Conservation (phyloP, 2,888 invertebrate genomes). For the Copidosoma aretas region DNA sequence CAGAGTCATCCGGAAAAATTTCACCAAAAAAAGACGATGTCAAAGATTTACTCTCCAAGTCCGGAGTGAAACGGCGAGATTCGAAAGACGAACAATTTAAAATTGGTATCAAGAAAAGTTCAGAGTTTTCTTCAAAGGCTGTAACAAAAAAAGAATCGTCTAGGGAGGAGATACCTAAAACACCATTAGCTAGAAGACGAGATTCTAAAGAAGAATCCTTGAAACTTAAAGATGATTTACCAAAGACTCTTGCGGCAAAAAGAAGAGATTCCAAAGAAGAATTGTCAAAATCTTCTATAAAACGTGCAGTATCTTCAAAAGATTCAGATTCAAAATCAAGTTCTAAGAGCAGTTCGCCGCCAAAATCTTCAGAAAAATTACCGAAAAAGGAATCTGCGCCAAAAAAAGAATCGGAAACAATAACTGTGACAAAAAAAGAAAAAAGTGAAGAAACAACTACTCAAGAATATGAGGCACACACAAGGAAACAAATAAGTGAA, state of each 20-base stretch:
- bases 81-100: constrained; percentile 24
- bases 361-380: constrained; percentile 14
- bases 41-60: constrained; percentile 7
- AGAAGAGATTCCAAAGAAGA: constrained; percentile 36
- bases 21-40: too few species aligned
- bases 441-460: constrained; percentile 42
- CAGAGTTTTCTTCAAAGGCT: constrained; percentile 15
- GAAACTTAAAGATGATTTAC: constrained; percentile 28
- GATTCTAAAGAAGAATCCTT: constrained; percentile 10
- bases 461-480: constrained; percentile 48
- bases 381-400: constrained; percentile 5
- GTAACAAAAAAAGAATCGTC: constrained; percentile 16
- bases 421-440: constrained; percentile 21
- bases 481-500: constrained; percentile 49
- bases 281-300: constrained; percentile 9
- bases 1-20: not conserved
- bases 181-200: not conserved
- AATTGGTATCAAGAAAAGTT: not conserved
- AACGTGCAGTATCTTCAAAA: constrained; percentile 14
- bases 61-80: constrained; percentile 7
- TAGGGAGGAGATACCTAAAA: constrained; percentile 3
- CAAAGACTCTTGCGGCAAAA: constrained; percentile 20
- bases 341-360: constrained; percentile 11
- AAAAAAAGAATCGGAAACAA: constrained; percentile 23
- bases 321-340: constrained; percentile 26